Percentiles rank a stretch among this genome's conserved stretches.
Conservation (phyloP, 2,797 vertebrate species). For the Neomorphus geoffroyi region DNA sequence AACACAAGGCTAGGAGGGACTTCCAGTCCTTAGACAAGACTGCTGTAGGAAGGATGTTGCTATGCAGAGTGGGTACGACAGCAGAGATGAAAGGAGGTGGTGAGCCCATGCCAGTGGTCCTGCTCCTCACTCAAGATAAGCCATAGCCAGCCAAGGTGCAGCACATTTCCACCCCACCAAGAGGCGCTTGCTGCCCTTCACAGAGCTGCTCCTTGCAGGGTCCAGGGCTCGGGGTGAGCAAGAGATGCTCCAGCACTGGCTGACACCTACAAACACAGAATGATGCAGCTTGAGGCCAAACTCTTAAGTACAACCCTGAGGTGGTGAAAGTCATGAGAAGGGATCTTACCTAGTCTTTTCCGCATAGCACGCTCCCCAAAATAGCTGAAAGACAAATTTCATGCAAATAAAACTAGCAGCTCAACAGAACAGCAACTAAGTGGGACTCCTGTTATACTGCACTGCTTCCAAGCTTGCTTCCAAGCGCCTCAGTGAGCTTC, state of each 20-base stretch:
- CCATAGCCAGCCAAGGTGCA: neutral
- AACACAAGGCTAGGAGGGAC: neutral
- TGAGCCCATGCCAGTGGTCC: rapidly evolving
- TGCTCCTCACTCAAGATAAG: neutral
- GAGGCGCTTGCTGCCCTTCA: neutral
- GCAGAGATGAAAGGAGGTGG: neutral
- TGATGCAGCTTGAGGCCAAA: neutral
- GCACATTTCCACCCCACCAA: neutral
- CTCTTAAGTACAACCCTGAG: neutral
- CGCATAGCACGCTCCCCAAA: rapidly evolving
- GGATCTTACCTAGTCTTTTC: neutral
- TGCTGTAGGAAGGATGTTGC: neutral
- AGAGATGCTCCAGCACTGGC: neutral
- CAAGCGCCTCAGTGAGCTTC: neutral
- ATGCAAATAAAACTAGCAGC: neutral
- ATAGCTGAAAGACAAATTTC: neutral
- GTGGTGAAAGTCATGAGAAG: neutral
- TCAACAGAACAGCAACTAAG: neutral
- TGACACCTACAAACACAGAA: neutral
- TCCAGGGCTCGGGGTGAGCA: rapidly evolving
- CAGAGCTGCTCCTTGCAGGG: neutral
- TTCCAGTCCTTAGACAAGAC: neutral
- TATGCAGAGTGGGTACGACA: neutral
- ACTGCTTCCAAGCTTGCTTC: neutral
- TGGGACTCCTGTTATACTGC: too few species aligned